These are phyloP conservation scores for Clarias pachynema DNA, from an alignment of 2,797 vertebrate species.

Conservation along the genomic window DNA sequence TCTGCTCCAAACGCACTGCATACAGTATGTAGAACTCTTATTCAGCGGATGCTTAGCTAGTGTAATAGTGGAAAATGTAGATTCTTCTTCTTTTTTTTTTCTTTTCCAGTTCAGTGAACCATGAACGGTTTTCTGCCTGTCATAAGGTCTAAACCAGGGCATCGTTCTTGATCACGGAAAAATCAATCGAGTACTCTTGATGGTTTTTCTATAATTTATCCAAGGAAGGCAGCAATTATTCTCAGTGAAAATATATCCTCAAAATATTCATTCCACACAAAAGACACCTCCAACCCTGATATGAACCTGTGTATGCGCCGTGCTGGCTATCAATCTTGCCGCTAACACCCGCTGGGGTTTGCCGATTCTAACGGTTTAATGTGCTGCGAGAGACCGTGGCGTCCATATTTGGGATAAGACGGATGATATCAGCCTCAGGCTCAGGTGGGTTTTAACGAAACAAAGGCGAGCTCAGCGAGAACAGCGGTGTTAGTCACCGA, in stretches of 20 bases:
- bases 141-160: not conserved
- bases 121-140: not conserved
- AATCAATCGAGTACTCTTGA: not conserved
- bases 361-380: slow-evolving; percentile 11
- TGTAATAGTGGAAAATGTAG: not conserved
- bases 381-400: not conserved
- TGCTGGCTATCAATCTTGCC: slow-evolving; percentile 1
- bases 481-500: slow-evolving; percentile 30
- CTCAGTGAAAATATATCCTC: not conserved
- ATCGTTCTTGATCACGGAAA: not conserved
- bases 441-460: slow-evolving; percentile 44
- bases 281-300: not conserved
- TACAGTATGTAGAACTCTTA: not conserved
- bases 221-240: not conserved
- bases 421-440: slow-evolving; percentile 34
- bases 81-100: not conserved
- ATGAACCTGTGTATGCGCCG: not conserved
- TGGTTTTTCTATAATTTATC: not conserved
- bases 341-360: not conserved
- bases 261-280: not conserved
- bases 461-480: slow-evolving; percentile 27
- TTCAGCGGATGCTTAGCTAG: not conserved
- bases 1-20: not conserved
- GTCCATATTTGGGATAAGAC: slow-evolving; percentile 16
- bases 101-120: slow-evolving; percentile 14